Evolutionary conservation across 2,888 invertebrate species (phyloP).

Genomic region (Pomacea canaliculata): DNA sequence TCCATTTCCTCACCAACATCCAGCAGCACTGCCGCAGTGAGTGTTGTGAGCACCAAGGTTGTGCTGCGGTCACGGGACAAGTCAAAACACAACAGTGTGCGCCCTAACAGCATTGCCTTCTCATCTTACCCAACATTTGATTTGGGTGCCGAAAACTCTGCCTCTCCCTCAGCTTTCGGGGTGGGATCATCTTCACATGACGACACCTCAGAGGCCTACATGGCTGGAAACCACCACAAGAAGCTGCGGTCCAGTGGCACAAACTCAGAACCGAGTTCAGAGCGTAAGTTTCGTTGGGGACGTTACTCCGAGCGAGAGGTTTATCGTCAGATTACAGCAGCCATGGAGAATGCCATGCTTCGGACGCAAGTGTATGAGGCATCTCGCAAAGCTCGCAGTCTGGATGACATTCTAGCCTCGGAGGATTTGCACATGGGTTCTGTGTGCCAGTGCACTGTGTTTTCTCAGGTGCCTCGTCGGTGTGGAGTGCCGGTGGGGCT

Average conservation of each 20-base stretch:
- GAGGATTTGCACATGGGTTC: slow-evolving; percentile 42
- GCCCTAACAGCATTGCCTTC: slow-evolving; percentile 68
- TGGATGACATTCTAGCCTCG: slow-evolving; percentile 65
- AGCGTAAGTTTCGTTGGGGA: slow-evolving; percentile 47
- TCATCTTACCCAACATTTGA: slow-evolving; percentile 65
- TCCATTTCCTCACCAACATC: slow-evolving; percentile 30
- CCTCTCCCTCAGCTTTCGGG: neutral
- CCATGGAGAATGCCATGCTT: slow-evolving; percentile 63
- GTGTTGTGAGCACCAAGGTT: slow-evolving; percentile 44
- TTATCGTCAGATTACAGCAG: slow-evolving; percentile 60
- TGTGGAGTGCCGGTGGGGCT: slow-evolving; percentile 49
- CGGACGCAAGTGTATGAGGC: slow-evolving; percentile 54
- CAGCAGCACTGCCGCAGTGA: slow-evolving; percentile 37
- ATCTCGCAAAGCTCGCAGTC: slow-evolving; percentile 65
- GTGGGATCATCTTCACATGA: slow-evolving; percentile 48
- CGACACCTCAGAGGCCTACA: slow-evolving; percentile 54
- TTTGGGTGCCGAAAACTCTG: slow-evolving; percentile 51
- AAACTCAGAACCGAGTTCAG: slow-evolving; percentile 42
- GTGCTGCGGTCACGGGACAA: slow-evolving; percentile 59
- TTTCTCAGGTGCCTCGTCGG: slow-evolving; percentile 46
- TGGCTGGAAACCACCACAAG: slow-evolving; percentile 34
- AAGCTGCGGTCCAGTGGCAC: slow-evolving; percentile 27
- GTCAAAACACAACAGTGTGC: slow-evolving; percentile 57
- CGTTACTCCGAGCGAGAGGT: slow-evolving; percentile 59
- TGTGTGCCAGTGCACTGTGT: slow-evolving; percentile 39